Percentiles rank a stretch among this genome's conserved stretches.
phyloP scores from a whole-genome alignment of 2,888 invertebrate species.

The Oligia latruncula region DNA sequence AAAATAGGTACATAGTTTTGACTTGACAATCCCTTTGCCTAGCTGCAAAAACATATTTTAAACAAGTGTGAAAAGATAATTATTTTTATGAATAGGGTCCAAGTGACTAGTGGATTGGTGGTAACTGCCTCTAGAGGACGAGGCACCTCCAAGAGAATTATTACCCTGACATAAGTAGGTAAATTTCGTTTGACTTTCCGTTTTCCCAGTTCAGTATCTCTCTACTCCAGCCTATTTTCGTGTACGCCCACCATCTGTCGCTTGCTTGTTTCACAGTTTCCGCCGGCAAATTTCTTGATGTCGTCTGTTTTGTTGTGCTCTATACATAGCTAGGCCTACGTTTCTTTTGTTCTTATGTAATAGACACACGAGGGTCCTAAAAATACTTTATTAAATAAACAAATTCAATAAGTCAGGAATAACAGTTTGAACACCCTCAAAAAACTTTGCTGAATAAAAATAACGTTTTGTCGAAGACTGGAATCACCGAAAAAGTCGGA shows the following conservation, averaged over 20 bases:
- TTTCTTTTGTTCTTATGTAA: not conserved
- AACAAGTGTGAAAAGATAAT: not conserved
- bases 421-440: not conserved
- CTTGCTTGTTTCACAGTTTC: conserved; percentile 47
- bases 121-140: not conserved
- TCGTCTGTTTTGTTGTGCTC: conserved; percentile 13
- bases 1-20: not conserved
- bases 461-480: not conserved
- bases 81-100: not conserved
- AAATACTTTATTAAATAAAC: not conserved
- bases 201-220: conserved; percentile 13
- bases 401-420: not conserved
- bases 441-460: not conserved
- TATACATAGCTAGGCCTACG: not conserved
- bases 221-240: conserved; percentile 25
- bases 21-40: not conserved
- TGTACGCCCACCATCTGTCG: conserved; percentile 36
- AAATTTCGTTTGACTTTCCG: conserved; percentile 10
- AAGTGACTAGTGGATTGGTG: no score
- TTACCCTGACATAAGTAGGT: conserved; percentile 5
- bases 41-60: not conserved
- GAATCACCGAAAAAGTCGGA: not conserved
- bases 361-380: not conserved
- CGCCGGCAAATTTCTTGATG: conserved; percentile 48
- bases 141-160: not conserved